A percentile compares a stretch with the other conserved stretches of the same genome.
Evolutionary conservation across 2,797 vertebrate species (phyloP).

Genomic region (Coilia nasus): DNA sequence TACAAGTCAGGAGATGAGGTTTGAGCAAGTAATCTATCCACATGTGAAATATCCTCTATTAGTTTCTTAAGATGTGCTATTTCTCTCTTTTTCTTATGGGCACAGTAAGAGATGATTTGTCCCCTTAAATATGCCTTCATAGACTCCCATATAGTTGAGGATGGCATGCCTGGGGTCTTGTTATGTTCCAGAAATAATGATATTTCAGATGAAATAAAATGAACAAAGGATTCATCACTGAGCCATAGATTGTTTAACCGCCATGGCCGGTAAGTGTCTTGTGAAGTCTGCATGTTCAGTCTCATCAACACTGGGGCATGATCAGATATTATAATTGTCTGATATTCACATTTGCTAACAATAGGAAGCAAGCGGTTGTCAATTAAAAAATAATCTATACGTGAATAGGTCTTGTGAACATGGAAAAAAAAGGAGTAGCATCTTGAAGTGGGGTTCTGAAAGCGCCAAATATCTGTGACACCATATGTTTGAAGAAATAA

Average conservation of each 20-base stretch:
- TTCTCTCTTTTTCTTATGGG: not conserved
- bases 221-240: not conserved
- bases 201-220: conserved; percentile 19
- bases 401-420: too few relatives aligned
- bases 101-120: conserved; percentile 17
- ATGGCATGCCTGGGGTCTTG: too few relatives aligned
- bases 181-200: conserved; percentile 3
- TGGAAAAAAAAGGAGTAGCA: too few relatives aligned
- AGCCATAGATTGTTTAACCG: not conserved
- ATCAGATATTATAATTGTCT: too few relatives aligned
- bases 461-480: not conserved
- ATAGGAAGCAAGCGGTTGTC: too few relatives aligned
- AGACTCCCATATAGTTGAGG: too few relatives aligned
- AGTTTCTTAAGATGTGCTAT: conserved; percentile 12
- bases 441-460: too few relatives aligned
- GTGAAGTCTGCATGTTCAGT: too few relatives aligned
- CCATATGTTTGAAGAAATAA: not conserved
- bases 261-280: not conserved
- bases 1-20: not conserved
- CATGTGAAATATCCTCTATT: conserved; percentile 16
- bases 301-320: too few relatives aligned
- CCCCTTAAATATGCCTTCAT: conserved; percentile 40
- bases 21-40: conserved; percentile 18
- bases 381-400: too few relatives aligned
- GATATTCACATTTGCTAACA: too few relatives aligned